Evolutionary conservation across 2,113 vertebrate species (phyloP).

Genomic region (Crypturellus undulatus): DNA sequence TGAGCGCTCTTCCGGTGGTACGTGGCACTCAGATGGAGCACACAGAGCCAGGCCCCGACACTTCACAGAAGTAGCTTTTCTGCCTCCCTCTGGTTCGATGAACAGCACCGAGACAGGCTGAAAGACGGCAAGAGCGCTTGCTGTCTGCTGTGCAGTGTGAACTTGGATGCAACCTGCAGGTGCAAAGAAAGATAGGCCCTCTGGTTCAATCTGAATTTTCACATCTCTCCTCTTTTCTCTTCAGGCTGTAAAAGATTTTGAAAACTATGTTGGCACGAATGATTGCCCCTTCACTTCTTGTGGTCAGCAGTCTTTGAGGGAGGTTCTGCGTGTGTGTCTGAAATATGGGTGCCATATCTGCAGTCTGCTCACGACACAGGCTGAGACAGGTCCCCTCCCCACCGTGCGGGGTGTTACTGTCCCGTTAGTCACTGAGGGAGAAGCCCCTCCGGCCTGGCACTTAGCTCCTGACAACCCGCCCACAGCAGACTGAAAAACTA

Average conservation of each 20-base stretch:
- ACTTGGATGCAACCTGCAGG: not conserved
- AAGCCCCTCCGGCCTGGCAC: not conserved
- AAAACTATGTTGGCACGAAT: not conserved
- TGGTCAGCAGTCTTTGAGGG: too few species aligned
- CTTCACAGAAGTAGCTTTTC: not conserved
- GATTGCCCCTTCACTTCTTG: not conserved
- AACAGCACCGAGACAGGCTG: too few species aligned
- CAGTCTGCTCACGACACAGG: not conserved
- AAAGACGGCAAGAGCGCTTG: not conserved
- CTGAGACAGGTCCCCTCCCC: not conserved
- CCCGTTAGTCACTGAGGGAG: not conserved
- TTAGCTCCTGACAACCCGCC: not conserved
- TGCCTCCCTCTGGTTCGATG: not conserved
- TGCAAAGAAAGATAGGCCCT: not conserved
- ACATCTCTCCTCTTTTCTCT: not conserved
- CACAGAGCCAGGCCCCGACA: fast-evolving
- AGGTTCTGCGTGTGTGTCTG: too few species aligned
- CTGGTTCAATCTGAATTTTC: not conserved
- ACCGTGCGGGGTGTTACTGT: too few species aligned
- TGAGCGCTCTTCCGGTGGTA: fast-evolving
- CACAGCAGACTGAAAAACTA: fast-evolving
- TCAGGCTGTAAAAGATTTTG: not conserved
- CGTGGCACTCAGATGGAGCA: not conserved
- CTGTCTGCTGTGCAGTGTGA: not conserved
- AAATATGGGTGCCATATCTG: too few species aligned